Evolutionary conservation across 1,140 invertebrate species (phyloP).

Genomic region (Bombus difficillimus): DNA sequence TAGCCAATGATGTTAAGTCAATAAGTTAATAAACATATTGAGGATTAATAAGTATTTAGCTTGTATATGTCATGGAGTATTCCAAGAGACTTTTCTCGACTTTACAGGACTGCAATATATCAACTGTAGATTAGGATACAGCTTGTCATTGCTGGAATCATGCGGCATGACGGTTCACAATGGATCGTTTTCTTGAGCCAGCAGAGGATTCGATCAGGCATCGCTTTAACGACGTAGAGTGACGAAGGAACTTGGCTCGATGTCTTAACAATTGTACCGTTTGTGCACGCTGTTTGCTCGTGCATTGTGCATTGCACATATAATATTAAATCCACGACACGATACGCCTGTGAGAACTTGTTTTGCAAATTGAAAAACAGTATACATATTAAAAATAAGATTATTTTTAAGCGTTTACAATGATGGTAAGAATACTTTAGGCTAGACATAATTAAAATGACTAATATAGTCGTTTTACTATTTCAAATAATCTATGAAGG

Average conservation of each 20-base stretch:
- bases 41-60: too few relatives aligned
- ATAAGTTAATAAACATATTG: too few relatives aligned
- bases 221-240: conserved; percentile 28
- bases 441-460: neutral
- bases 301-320: neutral
- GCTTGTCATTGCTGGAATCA: conserved; percentile 41
- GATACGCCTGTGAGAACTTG: neutral
- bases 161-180: conserved; percentile 33
- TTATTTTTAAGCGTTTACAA: neutral
- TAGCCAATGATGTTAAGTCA: too few relatives aligned
- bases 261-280: conserved; percentile 30
- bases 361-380: neutral
- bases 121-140: conserved; percentile 56
- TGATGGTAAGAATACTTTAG: neutral
- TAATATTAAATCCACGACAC: conserved; percentile 8
- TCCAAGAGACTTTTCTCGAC: too few relatives aligned
- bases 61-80: too few relatives aligned
- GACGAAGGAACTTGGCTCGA: conserved; percentile 40
- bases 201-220: conserved; percentile 14
- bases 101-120: conserved; percentile 23
- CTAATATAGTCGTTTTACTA: neutral
- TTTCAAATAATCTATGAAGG: neutral
- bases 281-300: conserved; percentile 9
- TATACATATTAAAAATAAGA: neutral
- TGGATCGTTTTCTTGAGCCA: conserved; percentile 37